Evolutionary conservation across 1,140 invertebrate genomes (phyloP).

Genomic region (Maconellicoccus hirsutus): DNA sequence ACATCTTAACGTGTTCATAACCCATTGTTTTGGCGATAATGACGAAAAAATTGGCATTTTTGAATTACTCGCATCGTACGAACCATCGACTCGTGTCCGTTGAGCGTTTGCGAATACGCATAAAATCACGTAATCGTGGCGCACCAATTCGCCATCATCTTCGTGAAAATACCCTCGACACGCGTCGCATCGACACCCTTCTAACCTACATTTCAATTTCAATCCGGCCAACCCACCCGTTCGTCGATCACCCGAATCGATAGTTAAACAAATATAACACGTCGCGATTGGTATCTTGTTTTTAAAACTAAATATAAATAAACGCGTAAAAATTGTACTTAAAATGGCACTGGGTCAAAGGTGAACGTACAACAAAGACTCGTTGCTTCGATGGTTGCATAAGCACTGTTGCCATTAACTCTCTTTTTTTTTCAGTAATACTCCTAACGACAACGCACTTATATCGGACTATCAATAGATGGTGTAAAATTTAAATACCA

Average conservation of each 20-base stretch:
- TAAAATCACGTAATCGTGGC: too few relatives aligned
- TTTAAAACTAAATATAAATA: background rate
- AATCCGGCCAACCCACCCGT: background rate
- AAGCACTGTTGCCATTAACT: background rate
- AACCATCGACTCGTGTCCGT: too few relatives aligned
- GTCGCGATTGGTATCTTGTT: background rate
- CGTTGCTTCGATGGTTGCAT: background rate
- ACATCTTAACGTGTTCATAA: too few relatives aligned
- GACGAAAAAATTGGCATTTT: too few relatives aligned
- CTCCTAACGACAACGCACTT: too few relatives aligned
- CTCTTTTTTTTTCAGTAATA: too few relatives aligned
- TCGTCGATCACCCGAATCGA: background rate
- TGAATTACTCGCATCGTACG: too few relatives aligned
- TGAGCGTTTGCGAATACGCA: too few relatives aligned
- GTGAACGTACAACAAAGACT: background rate
- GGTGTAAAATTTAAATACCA: too few relatives aligned
- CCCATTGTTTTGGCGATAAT: too few relatives aligned
- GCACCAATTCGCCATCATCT: too few relatives aligned
- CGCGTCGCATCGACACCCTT: background rate
- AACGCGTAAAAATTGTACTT: background rate
- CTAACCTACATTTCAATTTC: background rate
- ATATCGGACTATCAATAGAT: too few relatives aligned
- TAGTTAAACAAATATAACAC: background rate
- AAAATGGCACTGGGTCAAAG: slow-evolving; percentile 2
- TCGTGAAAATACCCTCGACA: background rate